These are phyloP conservation scores for Dasypogon diadema DNA, from an alignment of 2,888 invertebrate genomes.

Conservation along the genomic window DNA sequence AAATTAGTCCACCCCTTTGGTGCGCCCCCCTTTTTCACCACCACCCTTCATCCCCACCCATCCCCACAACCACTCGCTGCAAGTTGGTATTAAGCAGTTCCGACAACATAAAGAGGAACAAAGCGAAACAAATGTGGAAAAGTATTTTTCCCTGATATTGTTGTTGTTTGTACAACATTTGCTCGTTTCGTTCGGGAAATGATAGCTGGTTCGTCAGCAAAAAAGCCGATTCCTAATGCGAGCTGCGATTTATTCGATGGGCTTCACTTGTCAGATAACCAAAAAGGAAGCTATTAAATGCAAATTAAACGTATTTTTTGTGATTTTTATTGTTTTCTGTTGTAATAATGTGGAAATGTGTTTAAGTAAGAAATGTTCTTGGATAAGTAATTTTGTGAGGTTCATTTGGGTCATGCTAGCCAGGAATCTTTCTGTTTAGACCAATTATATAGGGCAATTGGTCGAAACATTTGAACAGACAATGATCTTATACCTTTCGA, in stretches of 20 bases:
- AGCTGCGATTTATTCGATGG: constrained; percentile 44
- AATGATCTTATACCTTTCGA: too few species aligned
- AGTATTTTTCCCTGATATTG: constrained; percentile 29
- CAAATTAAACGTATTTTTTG: constrained; percentile 23
- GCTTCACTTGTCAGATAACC: constrained; percentile 24
- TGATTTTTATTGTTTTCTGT: constrained; percentile 35
- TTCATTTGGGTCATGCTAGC: too few species aligned
- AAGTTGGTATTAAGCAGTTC: constrained; percentile 7
- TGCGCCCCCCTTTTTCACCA: neutral
- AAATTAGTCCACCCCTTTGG: constrained; percentile 51
- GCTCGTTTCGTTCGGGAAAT: constrained; percentile 29
- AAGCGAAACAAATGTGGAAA: constrained; percentile 35
- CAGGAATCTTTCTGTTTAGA: too few species aligned
- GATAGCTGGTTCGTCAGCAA: constrained; percentile 48
- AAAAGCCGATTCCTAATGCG: constrained; percentile 39
- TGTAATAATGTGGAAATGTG: neutral
- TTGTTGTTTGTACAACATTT: neutral
- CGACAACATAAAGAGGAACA: neutral
- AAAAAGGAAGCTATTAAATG: constrained; percentile 42
- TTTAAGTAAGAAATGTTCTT: neutral
- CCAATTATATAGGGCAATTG: too few species aligned
- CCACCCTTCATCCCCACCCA: neutral
- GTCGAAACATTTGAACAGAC: too few species aligned
- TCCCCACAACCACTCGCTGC: neutral
- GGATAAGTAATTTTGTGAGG: too few species aligned